phyloP scores from a whole-genome alignment of 2,888 invertebrate species.

The Microplitis manilae region DNA sequence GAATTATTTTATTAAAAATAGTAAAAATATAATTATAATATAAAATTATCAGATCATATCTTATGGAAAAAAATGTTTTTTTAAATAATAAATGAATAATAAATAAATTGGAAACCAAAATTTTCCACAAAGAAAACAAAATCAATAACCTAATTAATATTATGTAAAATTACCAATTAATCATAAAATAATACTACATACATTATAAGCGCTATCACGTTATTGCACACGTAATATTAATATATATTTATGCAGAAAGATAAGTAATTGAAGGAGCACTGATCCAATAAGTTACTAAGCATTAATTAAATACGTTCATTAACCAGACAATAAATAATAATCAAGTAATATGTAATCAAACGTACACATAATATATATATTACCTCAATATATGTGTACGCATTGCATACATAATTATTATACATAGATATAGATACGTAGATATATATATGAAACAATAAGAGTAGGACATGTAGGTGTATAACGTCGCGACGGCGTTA shows the following conservation, averaged over 20 bases:
- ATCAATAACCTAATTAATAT: too few species aligned
- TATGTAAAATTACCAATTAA: not conserved
- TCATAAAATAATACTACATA: not conserved
- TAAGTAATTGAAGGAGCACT: not conserved
- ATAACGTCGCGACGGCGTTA: slow-evolving; percentile 22
- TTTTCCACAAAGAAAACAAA: too few species aligned
- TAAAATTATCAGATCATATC: too few species aligned
- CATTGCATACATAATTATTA: not conserved
- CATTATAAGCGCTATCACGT: not conserved
- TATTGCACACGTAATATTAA: not conserved
- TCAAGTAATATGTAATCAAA: too few species aligned
- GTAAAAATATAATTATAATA: too few species aligned
- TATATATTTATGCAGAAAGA: not conserved
- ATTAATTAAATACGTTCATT: not conserved
- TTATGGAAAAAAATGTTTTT: too few species aligned
- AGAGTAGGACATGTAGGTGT: not conserved
- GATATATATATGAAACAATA: not conserved
- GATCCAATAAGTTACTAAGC: not conserved
- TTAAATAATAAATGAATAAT: too few species aligned
- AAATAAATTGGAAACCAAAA: too few species aligned
- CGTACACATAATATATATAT: too few species aligned
- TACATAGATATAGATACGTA: not conserved
- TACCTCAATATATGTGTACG: too few species aligned
- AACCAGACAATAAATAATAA: too few species aligned
- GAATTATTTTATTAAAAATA: too few species aligned